Evolutionary conservation across 2,113 vertebrate genomes (phyloP), one percentile per base, ranked within the genome.

Genomic region (Bos javanicus): DNA sequence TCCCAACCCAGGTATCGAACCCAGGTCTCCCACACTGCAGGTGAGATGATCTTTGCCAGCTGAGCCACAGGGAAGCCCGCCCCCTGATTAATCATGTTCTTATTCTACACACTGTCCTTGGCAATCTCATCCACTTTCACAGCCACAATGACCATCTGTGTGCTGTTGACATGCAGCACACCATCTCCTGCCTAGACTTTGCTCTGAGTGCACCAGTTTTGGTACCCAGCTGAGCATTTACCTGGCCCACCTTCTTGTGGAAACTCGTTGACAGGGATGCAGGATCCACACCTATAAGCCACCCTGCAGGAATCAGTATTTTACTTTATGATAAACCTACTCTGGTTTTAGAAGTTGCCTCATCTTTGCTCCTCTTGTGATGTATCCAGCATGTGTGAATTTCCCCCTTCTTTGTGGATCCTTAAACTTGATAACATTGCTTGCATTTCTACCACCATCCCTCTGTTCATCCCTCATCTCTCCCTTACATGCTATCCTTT

Each of bases 91-190:
- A 28, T 9, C n/a, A 6, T 14, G 10, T 33, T 46, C 82, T 78
- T 9, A 16, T 14, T 81, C 80, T 59, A 39, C 2, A 5, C 4
- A 6, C 28, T 56, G 4, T 67, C 62, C 26, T 19, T 36, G 33
- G 52, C 6, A 46, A 71, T n/a, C 80, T 84, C 33, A 6, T 15
- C 52, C 23, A 0, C 13, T 33, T 8, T 84, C 56, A 30, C 33
- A 16, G 39, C 52, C 54, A 19, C 50, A 14, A 0, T 0, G 8
- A 2, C 9, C 5, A 0, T 46, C 39, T 82, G 6, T 5, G 33
- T 19, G 87, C 30, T 26, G 12, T 4, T 26, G 54, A 64, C 54
- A 15, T 0, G 16, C 30, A 52, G 26, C 3, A 0, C 2, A 14
- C 11, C 3, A 5, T 59, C 15, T 11, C 30, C 30, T 26, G 3